Evolutionary conservation across 1,140 invertebrate genomes (phyloP), one percentile per base, ranked within the genome.

Genomic region (Brachionus sp.): DNA sequence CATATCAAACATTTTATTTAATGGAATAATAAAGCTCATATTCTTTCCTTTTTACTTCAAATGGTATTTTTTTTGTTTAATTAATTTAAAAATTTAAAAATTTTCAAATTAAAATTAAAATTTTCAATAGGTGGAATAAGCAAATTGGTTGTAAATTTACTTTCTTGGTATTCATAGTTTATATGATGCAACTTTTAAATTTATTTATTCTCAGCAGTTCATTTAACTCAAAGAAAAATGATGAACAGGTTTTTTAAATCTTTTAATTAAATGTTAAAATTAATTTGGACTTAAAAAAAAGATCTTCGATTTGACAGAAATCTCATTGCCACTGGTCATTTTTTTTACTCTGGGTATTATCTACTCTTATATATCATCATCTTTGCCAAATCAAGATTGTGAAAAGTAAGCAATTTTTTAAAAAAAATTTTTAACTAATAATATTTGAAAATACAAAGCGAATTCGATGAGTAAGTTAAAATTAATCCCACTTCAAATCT

Each of bases 321-420:
- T 75, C 25, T 46, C n/a, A n/a, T 62, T 53, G 12, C 77, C 77
- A 19, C 6, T 9, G 19, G 13, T 80, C 33, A 57, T 62, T 13
- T 16, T 80, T 23, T 6, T 66, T 12, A 62, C 19, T 25, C 25
- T 80, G 6, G 77, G 77, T 10, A 23, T 80, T n/a, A 80, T 80
- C n/a, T 80, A 62, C 25, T 80, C 77, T 10, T 80, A 62, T 35
- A 66, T 80, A 62, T 39, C 77, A 23, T 80, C 77, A 25, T 42
- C 70, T 44, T 19, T 75, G 12, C 23, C 70, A n/a, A 46, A 19
- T 29, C 16, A 10, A 29, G 70, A 75, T 25, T 1, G 6, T 25
- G 70, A 75, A 75, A 75, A 75, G 70, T 75, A 75, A 75, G 9
- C n/a, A 10, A 19, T 42, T 70, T 70, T 37, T 19, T 13, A 3